Conservation (phyloP, 2,113 vertebrate genomes). For the Origma solitaria region DNA sequence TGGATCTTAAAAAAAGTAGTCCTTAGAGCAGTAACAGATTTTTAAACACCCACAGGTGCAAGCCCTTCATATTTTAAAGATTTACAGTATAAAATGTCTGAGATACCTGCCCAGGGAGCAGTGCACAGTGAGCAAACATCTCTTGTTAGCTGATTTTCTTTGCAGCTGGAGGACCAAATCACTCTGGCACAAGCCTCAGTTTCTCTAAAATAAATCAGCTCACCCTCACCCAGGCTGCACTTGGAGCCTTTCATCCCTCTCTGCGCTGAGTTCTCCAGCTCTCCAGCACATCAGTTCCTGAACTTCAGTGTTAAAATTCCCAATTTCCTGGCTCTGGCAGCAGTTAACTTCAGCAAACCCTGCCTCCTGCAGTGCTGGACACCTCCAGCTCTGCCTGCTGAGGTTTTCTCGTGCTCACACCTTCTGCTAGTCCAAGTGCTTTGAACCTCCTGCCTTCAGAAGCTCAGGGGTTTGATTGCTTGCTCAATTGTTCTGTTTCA, state of each 20-base stretch:
- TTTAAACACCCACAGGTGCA: neutral
- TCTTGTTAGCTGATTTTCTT: accelerated
- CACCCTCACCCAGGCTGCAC: neutral
- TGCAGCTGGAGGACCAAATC: neutral
- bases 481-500: neutral
- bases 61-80: neutral
- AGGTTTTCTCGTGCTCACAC: neutral
- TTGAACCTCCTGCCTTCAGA: neutral
- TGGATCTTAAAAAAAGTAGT: neutral
- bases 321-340: neutral
- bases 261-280: neutral
- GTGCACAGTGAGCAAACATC: neutral
- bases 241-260: neutral
- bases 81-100: neutral
- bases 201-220: neutral
- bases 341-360: neutral
- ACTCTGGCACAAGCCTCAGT: neutral
- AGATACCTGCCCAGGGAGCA: neutral
- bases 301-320: neutral
- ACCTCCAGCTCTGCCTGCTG: neutral
- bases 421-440: neutral
- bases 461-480: neutral
- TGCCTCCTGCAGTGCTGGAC: neutral
- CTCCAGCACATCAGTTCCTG: neutral
- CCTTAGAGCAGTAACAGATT: neutral